phyloP scores from a whole-genome alignment of 2,797 vertebrate genomes.

The Chromis chromis region DNA sequence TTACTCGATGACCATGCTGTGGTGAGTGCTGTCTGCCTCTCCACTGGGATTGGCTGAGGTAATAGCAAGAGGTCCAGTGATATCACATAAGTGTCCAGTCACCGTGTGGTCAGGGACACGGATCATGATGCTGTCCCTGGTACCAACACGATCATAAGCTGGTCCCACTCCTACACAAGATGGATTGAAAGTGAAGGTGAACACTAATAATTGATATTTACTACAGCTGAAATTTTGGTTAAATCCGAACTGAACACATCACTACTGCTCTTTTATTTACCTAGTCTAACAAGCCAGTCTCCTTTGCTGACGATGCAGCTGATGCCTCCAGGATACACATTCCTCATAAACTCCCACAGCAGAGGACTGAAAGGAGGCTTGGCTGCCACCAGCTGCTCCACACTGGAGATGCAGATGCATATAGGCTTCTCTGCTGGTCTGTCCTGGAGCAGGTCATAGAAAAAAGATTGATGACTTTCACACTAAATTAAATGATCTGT shows the following conservation, averaged over 20 bases:
- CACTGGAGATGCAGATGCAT: slow-evolving; percentile 91
- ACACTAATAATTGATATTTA: not conserved
- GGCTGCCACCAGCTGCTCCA: slow-evolving; percentile 88
- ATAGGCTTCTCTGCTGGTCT: slow-evolving; percentile 92
- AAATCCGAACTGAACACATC: no score
- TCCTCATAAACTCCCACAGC: slow-evolving; percentile 93
- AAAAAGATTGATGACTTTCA: slow-evolving; percentile 6
- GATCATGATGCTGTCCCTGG: slow-evolving; percentile 93
- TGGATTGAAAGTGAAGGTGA: not conserved
- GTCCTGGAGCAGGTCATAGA: slow-evolving; percentile 78
- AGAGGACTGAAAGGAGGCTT: slow-evolving; percentile 91
- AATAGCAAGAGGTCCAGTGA: slow-evolving; percentile 91
- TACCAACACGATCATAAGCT: slow-evolving; percentile 89
- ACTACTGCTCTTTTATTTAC: slow-evolving; percentile 67
- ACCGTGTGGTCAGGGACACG: slow-evolving; percentile 91
- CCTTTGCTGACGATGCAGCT: slow-evolving; percentile 93
- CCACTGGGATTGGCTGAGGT: slow-evolving; percentile 94
- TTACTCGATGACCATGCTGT: slow-evolving; percentile 91
- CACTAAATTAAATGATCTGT: not conserved
- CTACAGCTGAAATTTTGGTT: no score
- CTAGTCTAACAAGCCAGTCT: slow-evolving; percentile 89
- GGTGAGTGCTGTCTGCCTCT: slow-evolving; percentile 91
- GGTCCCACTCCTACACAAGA: slow-evolving; percentile 85
- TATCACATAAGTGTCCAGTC: slow-evolving; percentile 87
- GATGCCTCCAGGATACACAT: slow-evolving; percentile 91